Percentiles rank a stretch among this genome's conserved stretches.
Conservation (phyloP, 2,888 invertebrate species). For the Pterostichus niger region DNA sequence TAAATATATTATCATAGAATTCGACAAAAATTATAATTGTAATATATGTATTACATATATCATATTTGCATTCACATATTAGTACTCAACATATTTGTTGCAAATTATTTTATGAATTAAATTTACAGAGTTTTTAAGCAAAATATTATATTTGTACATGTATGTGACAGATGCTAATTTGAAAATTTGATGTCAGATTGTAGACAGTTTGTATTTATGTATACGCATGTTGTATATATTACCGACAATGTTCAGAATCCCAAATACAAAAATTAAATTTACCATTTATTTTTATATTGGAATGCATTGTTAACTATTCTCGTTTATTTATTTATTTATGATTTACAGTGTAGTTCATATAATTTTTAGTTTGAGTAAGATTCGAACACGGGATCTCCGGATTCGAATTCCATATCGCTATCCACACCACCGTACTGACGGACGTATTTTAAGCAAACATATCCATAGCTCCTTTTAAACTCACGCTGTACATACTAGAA, state of each 20-base stretch:
- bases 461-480: too few relatives aligned
- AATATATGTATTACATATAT: slow-evolving; percentile 38
- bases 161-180: slow-evolving; percentile 25
- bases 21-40: slow-evolving; percentile 43
- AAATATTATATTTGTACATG: neutral
- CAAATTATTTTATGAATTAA: slow-evolving; percentile 42
- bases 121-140: neutral
- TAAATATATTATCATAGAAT: slow-evolving; percentile 28
- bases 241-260: neutral
- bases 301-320: too few relatives aligned
- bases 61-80: slow-evolving; percentile 36
- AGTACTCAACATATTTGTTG: slow-evolving; percentile 34
- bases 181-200: slow-evolving; percentile 28
- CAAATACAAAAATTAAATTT: too few relatives aligned
- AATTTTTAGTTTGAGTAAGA: too few relatives aligned
- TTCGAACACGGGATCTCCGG: too few relatives aligned
- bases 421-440: too few relatives aligned
- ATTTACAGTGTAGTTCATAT: too few relatives aligned
- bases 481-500: too few relatives aligned
- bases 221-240: neutral
- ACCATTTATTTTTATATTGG: too few relatives aligned
- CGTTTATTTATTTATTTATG: too few relatives aligned
- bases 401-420: too few relatives aligned
- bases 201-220: neutral
- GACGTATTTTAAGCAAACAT: too few relatives aligned